These are phyloP conservation scores for Hemistola chrysoprasaria DNA, from an alignment of 2,888 invertebrate species.

Conservation along the genomic window DNA sequence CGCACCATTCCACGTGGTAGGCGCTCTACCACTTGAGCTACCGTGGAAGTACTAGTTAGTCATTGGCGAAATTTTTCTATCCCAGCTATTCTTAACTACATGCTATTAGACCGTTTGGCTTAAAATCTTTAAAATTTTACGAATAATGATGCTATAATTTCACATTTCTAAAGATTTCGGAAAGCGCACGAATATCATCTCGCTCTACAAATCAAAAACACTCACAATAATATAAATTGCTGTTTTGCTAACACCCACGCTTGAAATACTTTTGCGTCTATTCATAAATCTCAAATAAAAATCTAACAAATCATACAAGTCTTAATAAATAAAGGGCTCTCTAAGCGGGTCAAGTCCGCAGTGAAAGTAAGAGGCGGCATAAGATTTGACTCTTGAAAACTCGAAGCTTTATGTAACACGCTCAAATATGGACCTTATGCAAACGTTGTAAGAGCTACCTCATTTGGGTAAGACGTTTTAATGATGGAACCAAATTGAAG, in stretches of 20 bases:
- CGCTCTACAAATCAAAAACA: neutral
- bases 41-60: too few species aligned
- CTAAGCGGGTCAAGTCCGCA: conserved; percentile 51
- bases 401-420: too few species aligned
- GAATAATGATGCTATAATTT: too few species aligned
- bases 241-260: conserved; percentile 20
- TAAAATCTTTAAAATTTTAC: too few species aligned
- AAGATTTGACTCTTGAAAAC: conserved; percentile 7
- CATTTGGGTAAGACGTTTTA: conserved; percentile 9
- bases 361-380: conserved; percentile 52
- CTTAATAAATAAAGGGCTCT: conserved; percentile 43
- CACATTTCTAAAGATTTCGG: too few species aligned
- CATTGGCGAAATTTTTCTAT: too few species aligned
- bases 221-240: conserved; percentile 2
- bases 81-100: too few species aligned
- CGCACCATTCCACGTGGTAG: too few species aligned
- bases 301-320: conserved; percentile 31
- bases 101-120: too few species aligned
- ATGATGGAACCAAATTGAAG: conserved; percentile 21
- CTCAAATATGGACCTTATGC: conserved; percentile 17
- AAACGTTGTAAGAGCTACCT: conserved; percentile 15
- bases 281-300: conserved; percentile 28
- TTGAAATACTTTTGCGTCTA: conserved; percentile 15
- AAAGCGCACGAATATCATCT: neutral
- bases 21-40: too few species aligned